Evolutionary conservation across 92 coral and sea anemone genomes (phyloP), one percentile per base, ranked within the genome.

Genomic region (Epizoanthus rinbou): DNA sequence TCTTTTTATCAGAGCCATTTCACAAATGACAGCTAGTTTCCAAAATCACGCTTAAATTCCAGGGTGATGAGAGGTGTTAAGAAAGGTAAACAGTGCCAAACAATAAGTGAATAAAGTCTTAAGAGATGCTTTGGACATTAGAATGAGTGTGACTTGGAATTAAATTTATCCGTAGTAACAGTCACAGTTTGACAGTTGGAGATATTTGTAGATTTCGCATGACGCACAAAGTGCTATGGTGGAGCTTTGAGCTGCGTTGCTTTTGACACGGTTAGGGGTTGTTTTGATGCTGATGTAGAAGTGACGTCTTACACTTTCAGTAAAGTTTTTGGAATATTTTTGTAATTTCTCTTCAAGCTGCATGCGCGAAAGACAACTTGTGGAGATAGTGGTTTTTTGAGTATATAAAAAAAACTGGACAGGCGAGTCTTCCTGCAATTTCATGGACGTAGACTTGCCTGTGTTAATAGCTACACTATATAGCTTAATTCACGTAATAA

Each of bases 91-190:
- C 57, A 78, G 4, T 13, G 59, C 37, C 33, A 43, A 37, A 43
- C 69, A 78, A 78, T 63, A 59, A 78, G 21, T 57, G 31, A 28
- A 28, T 28, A 28, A 28, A 28, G 31, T 47, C 69, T 50, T 50
- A 50, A 50, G 54, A 50, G 54, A 6, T 10, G 54, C 54, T 78
- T 78, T 62, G 21, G 24, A 62, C 45, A 78, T 52, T 57, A 15
- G 25, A 19, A 37, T 41, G 64, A 41, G 25, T 57, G 69, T 78
- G 37, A 78, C 37, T 39, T 18, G 37, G 71, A 78, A 60, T 78
- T 78, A 78, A 60, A 35, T 78, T 62, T 59, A 78, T 78, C 82
- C 70, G 24, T 6, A 62, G 70, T 13, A 37, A 78, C 57, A 78
- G 82, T 14, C 50, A 37, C 19, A 39, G 35, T 62, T 35, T 78